Evolutionary conservation across 1,140 invertebrate genomes (phyloP), one percentile per base, ranked within the genome.

Genomic region (Linepithema humile): DNA sequence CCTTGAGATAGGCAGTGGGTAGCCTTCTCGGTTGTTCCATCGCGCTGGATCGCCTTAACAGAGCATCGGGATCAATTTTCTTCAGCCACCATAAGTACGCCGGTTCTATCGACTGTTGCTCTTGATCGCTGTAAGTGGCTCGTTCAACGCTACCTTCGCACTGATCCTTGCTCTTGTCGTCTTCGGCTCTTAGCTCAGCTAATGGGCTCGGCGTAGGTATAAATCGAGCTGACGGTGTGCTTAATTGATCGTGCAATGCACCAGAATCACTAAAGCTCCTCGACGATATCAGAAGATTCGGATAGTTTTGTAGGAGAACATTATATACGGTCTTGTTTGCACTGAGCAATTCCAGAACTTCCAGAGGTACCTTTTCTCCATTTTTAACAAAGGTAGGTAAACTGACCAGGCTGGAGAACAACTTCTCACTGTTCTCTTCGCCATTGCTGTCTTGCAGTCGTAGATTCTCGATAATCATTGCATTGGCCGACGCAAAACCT

Each of bases 381-480:
- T 97, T 96, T 55, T 96, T 96, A 45, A 98, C 95, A 87, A 97
- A 98, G 0, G 98, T 98, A 0, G 98, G 98, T 53, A 98, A 92
- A 89, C 96, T 97, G 6, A 98, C 96, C 82, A 98, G 94, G 12
- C 97, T 98, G 85, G 96, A 97, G 87, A 96, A 98, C 26, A 96
- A 93, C n/a, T 97, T 94, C 0, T 92, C 89, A 9, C 80, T 86
- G 12, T 90, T 87, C 12, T 92, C 91, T 9, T 92, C 91, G 48
- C 91, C 89, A 12, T 92, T 90, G 5, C 91, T 91, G 40, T 91
- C 91, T 23, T 92, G 90, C 3, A 82, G 43, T 4, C 89, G 86
- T 15, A 92, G 73, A 60, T 90, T 91, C 80, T 94, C 92, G 45
- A 92, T 89, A 35, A 92, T 89, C 77, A 93, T 90, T 0, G 92